Base-by-base conservation (phyloP, 1,140 invertebrate species). In the Bombus pyrosoma region DNA sequence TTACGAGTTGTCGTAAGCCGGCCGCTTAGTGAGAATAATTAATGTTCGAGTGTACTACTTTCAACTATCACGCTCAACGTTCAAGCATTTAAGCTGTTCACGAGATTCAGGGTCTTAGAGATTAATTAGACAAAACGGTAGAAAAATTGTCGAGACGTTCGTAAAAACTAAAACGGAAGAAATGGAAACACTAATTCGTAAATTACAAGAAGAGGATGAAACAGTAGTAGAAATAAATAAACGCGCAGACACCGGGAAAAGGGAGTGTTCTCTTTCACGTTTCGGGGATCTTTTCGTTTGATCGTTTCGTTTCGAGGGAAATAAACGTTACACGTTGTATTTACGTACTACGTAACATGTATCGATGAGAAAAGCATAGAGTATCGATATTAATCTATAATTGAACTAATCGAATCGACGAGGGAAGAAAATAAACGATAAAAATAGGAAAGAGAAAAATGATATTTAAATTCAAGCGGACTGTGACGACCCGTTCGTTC, bases 61-160 rank as follows among this genome's bases (percentile, higher is more conserved):
- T 85, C 77, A 83, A 83, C 57, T 71, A 86, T 74, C 72, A 68
- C 66, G 84, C 78, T 86, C 79, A 86, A 86, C 69, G 81, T 81
- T 76, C 43, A 82, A 86, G 53, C 53, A 72, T 47, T 79, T 80
- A 71, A 71, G 81, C 81, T 82, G 71, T 86, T 86, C 83, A 77
- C 85, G 80, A 86, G 81, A 83, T 86, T 86, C 85, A 86, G 85
- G 85, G 85, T 83, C 85, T 81, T 86, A 86, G 85, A 32, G 73
- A 83, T 86, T 77, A 85, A 81, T 83, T 82, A 82, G 81, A 83
- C 72, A 18, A 86, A 53, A 74, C 43, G 62, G 47, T 85, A 85
- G 76, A 82, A 41, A 74, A 79, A 79, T 75, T 75, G 43, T 82
- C 78, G 69, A 81, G 74, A 69, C 74, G 74, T 83, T 83, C 73